These are phyloP conservation scores for Polietes domitor DNA, from an alignment of 2,888 invertebrate genomes.

Conservation along the genomic window DNA sequence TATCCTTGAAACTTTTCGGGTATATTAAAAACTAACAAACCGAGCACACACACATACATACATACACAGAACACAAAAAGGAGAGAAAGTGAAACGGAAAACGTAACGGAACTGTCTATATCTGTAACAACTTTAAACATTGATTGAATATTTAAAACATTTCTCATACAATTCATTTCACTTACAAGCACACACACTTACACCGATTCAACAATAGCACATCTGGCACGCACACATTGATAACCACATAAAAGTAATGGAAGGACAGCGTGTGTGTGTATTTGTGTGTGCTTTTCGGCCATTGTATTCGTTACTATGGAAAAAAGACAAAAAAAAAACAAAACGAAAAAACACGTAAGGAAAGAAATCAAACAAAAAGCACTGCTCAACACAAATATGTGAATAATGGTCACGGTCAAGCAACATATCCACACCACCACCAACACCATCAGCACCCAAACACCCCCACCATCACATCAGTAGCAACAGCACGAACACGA, in stretches of 20 bases:
- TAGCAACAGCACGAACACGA: neutral
- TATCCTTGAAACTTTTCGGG: neutral
- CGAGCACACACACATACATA: neutral
- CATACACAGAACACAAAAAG: neutral
- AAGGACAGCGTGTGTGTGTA: neutral
- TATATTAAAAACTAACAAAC: neutral
- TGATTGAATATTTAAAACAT: constrained; percentile 33
- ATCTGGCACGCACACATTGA: constrained; percentile 4
- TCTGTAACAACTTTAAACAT: constrained; percentile 19
- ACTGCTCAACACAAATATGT: constrained; percentile 18
- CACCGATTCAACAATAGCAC: neutral
- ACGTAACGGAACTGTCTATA: neutral
- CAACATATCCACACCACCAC: constrained; percentile 16
- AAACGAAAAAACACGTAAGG: constrained; percentile 1
- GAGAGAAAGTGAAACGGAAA: constrained; percentile 2
- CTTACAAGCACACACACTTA: neutral
- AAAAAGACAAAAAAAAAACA: neutral
- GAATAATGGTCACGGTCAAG: constrained; percentile 52
- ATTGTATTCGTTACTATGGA: constrained; percentile 25
- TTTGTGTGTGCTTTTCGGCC: neutral
- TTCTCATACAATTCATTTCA: constrained; percentile 5
- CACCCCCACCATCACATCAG: neutral
- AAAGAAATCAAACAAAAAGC: constrained; percentile 14
- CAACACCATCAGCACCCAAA: neutral
- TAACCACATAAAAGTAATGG: neutral